Conservation (phyloP, 2,888 invertebrate species). For the Epistrophe eligans region DNA sequence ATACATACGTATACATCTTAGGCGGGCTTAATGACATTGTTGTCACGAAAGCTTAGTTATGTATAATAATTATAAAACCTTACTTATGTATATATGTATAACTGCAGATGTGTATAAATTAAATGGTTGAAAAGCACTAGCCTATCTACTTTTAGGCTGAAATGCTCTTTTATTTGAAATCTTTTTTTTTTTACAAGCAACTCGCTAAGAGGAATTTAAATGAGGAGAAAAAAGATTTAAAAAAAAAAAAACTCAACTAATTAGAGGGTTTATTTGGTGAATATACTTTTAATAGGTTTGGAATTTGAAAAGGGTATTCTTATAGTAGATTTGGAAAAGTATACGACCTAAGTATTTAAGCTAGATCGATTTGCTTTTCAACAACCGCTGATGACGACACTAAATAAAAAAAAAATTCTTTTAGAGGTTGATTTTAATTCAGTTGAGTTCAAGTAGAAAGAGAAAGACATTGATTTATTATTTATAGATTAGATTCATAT, state of each 20-base stretch:
- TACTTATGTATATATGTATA: background rate
- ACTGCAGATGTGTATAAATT: constrained; percentile 19
- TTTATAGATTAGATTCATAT: background rate
- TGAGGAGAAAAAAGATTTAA: constrained; percentile 9
- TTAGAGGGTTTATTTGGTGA: constrained; percentile 57
- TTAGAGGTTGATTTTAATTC: background rate
- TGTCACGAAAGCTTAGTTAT: constrained; percentile 59
- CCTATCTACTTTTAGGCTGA: constrained; percentile 32
- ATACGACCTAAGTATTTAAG: background rate
- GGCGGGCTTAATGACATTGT: constrained; percentile 52
- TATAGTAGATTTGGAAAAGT: background rate
- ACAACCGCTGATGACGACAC: background rate
- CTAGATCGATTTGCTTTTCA: constrained; percentile 8
- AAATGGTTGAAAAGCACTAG: constrained; percentile 43
- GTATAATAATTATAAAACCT: constrained; percentile 64
- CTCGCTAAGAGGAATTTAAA: constrained; percentile 46
- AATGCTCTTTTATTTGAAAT: constrained; percentile 57
- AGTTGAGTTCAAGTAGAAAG: background rate
- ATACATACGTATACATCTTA: constrained; percentile 26
- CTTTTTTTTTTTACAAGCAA: constrained; percentile 24
- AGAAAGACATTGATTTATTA: background rate
- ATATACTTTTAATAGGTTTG: constrained; percentile 30
- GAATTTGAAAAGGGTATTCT: constrained; percentile 18
- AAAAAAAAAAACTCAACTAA: constrained; percentile 31
- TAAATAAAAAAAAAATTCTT: background rate